Base-by-base conservation (phyloP, 2,797 vertebrate species). In the Lutjanus argentimaculatus region DNA sequence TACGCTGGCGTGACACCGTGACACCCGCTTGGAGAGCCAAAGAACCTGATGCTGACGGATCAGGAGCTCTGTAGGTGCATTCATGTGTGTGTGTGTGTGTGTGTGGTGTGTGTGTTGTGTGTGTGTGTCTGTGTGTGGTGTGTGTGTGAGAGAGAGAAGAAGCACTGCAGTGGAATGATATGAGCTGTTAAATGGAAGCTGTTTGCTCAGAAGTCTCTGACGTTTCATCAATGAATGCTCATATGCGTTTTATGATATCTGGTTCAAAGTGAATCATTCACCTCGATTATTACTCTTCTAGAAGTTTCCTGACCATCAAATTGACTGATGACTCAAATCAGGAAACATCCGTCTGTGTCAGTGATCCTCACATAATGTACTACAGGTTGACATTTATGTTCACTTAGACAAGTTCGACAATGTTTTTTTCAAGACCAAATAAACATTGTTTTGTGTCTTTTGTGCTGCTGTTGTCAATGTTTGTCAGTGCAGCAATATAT, bases 21-120 rank as follows among this genome's bases (percentile, higher is more conserved):
- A 85, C 78, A 80, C 83, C 61, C 0, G 10, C n/a, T 8, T 4
- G n/a, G 22, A 75, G 55, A 71, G 69, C 43, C 42, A 49, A 15
- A 74, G 82, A 84, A 86, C 79, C 66, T 59, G 82, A 89, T 65
- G 64, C 77, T 52, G 52, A 42, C 13, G 11, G 0, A 72, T 81
- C 48, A 71, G 57, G 17, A 61, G 65, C 42, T 17, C 0, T 2
- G 53, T 2, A 22, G 22, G 57, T 36, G 36, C 48, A 57, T 57
- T n/a, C 69, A 43, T 69, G 51, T 55, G 75, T 74, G 70, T 78
- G 62, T 67, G 67, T 80, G 57, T 72, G 30, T 49, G 53, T 74
- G 65, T 75, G 65, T 62, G 46, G 65, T 55, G 55, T 53, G 62
- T 78, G 51, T 57, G 66, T 43, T 65, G 22, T 59, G 62, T 25